Percentiles rank a stretch among this genome's conserved stretches.
Conservation (phyloP, 2,113 vertebrate genomes). For the Chloropsis hardwickii region DNA sequence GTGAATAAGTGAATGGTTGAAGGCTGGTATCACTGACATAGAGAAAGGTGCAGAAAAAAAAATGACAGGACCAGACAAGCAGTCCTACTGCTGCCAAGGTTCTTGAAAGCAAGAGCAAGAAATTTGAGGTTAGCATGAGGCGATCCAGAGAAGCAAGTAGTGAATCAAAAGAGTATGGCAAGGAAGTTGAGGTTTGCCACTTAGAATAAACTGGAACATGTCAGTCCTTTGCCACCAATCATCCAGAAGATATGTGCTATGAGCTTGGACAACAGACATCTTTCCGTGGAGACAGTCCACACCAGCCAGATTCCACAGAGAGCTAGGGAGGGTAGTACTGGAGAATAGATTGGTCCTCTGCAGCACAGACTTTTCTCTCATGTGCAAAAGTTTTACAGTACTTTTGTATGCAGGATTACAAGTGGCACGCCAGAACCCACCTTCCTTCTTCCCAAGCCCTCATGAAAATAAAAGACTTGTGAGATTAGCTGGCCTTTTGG, state of each 20-base stretch:
- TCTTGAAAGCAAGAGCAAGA: neutral
- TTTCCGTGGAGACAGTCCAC: neutral
- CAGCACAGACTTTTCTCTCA: neutral
- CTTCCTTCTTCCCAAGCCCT: neutral
- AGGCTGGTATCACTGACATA: slow-evolving; percentile 37
- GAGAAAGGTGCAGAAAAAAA: slow-evolving; percentile 9
- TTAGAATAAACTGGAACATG: neutral
- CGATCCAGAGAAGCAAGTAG: neutral
- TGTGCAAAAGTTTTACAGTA: neutral
- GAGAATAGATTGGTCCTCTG: neutral
- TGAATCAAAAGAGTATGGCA: neutral
- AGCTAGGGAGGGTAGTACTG: neutral
- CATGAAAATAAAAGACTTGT: neutral
- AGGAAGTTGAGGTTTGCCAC: neutral
- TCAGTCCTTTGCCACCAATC: neutral
- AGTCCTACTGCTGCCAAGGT: slow-evolving; percentile 35
- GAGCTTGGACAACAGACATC: neutral
- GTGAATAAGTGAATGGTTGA: slow-evolving; percentile 53
- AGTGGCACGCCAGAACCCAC: neutral
- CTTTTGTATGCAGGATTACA: neutral
- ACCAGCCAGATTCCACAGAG: neutral
- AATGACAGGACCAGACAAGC: slow-evolving; percentile 28
- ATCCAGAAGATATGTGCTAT: neutral
- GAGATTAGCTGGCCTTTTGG: neutral
- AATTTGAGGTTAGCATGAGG: neutral